Evolutionary conservation across 2,797 vertebrate genomes (phyloP).

Genomic region (Coregonus sp.): DNA sequence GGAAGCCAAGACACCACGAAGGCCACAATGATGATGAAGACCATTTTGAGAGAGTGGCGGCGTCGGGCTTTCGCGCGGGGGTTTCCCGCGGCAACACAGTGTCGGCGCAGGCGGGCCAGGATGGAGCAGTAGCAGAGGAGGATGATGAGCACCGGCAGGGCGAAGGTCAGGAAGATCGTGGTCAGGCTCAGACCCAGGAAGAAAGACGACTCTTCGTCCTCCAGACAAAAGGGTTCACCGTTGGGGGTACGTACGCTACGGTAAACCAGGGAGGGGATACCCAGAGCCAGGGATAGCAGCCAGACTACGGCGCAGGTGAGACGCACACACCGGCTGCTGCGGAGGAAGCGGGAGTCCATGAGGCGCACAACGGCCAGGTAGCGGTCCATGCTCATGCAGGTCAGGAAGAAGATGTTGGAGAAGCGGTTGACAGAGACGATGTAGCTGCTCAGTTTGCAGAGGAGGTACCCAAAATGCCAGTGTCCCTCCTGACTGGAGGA

Average conservation of each 20-base stretch:
- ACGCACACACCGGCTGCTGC: constrained; percentile 63
- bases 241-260: constrained; percentile 41
- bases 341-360: constrained; percentile 71
- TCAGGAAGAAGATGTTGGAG: constrained; percentile 87
- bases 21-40: constrained; percentile 77
- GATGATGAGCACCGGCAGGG: constrained; percentile 79
- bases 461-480: constrained; percentile 76
- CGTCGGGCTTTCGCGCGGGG: constrained; percentile 61
- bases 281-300: constrained; percentile 75
- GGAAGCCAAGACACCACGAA: constrained; percentile 90
- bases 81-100: constrained; percentile 52
- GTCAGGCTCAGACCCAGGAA: constrained; percentile 69
- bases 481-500: constrained; percentile 54
- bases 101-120: constrained; percentile 70
- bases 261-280: constrained; percentile 73
- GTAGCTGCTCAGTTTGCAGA: constrained; percentile 86
- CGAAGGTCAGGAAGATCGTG: constrained; percentile 77
- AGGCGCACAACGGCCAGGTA: constrained; percentile 83
- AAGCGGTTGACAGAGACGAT: constrained; percentile 82
- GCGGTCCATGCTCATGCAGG: constrained; percentile 86
- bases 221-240: constrained; percentile 53
- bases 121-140: constrained; percentile 82
- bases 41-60: constrained; percentile 81
- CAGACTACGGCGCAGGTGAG: constrained; percentile 73
- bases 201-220: constrained; percentile 51